Conservation (phyloP, 1,140 invertebrate genomes). For the Belonocnema kinseyi region DNA sequence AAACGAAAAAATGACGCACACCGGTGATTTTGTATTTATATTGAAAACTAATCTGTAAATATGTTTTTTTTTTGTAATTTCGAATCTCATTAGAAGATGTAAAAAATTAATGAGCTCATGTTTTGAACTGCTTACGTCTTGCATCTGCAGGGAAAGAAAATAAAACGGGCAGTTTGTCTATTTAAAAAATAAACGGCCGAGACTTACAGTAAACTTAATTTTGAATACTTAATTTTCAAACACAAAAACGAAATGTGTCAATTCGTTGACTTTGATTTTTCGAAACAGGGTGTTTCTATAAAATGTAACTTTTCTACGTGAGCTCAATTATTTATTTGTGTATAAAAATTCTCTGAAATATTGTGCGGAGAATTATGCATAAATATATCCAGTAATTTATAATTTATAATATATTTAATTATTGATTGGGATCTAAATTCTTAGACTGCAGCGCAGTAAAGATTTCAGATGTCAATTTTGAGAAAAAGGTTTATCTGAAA, state of each 20-base stretch:
- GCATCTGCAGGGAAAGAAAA: not conserved
- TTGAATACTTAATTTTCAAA: constrained; percentile 14
- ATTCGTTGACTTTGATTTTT: not conserved
- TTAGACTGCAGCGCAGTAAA: no score
- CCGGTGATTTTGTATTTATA: not conserved
- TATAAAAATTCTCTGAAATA: not conserved
- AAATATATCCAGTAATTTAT: not conserved
- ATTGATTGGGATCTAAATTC: not conserved
- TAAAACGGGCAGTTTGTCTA: not conserved
- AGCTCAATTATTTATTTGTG: constrained; percentile 25
- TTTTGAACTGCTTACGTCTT: no score
- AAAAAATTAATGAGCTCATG: not conserved
- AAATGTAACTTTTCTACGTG: not conserved
- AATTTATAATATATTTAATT: not conserved
- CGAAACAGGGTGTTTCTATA: not conserved
- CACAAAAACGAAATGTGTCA: no score
- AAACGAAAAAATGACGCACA: not conserved
- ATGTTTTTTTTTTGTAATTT: not conserved
- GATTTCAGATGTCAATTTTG: no score
- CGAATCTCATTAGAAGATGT: constrained; percentile 5
- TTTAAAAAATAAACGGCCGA: not conserved
- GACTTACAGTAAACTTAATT: not conserved
- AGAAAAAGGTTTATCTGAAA: not conserved
- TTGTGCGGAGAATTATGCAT: not conserved
- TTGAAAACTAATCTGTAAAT: not conserved